Evolutionary conservation across 2,113 vertebrate species (phyloP).

Genomic region (Toxotes jaculatrix): DNA sequence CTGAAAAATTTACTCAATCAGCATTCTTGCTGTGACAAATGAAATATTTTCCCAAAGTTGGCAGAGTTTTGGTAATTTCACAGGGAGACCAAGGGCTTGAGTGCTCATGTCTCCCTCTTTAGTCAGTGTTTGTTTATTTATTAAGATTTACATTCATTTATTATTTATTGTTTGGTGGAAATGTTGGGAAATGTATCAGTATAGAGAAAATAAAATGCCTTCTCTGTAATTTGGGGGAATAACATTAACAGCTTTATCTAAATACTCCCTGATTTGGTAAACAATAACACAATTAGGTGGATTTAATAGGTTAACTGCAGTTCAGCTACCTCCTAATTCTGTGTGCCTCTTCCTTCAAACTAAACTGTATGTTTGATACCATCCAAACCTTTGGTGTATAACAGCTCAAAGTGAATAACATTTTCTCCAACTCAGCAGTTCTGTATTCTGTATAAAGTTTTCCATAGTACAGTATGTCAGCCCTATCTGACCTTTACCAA

Average conservation of each 20-base stretch:
- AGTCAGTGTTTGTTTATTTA: too few species aligned
- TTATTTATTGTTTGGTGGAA: too few species aligned
- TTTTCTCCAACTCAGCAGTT: constrained; percentile 2
- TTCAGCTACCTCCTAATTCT: neutral
- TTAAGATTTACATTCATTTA: too few species aligned
- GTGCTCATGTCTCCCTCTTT: too few species aligned
- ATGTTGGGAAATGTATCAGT: neutral
- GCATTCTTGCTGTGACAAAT: too few species aligned
- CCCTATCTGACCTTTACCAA: constrained; percentile 8
- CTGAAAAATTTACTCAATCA: neutral
- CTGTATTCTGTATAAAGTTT: constrained; percentile 5
- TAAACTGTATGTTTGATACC: neutral
- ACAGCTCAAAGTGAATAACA: neutral
- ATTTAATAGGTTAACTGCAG: neutral
- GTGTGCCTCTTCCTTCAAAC: neutral
- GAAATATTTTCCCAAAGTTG: too few species aligned
- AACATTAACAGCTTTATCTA: neutral
- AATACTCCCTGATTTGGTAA: neutral
- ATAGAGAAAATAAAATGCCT: too few species aligned
- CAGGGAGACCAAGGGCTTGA: neutral
- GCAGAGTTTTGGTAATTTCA: neutral
- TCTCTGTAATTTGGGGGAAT: neutral
- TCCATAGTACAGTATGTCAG: constrained; percentile 3
- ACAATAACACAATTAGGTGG: too few species aligned
- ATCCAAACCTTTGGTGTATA: too few species aligned